phyloP scores from a whole-genome alignment of 2,888 invertebrate genomes.

The Penaeus monodon region DNA sequence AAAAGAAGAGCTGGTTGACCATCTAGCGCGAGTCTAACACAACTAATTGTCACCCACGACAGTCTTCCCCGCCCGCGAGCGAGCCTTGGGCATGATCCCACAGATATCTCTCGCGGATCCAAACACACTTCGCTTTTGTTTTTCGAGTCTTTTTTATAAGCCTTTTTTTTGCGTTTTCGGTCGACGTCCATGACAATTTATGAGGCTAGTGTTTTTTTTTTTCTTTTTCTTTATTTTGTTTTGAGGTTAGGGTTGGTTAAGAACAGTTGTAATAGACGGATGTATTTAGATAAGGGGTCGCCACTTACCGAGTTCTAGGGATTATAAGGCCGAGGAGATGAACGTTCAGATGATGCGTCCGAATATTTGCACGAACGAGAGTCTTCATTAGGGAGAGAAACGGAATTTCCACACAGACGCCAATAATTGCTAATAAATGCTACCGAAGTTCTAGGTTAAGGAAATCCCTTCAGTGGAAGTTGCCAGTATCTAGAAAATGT shows the following conservation, averaged over 20 bases:
- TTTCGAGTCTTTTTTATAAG: too few relatives aligned
- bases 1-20: constrained; percentile 1
- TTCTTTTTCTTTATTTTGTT: neutral
- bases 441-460: neutral
- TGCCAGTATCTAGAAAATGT: constrained; percentile 12
- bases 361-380: too few relatives aligned
- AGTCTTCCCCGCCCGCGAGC: neutral
- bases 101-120: constrained; percentile 11
- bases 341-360: too few relatives aligned
- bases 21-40: constrained; percentile 21
- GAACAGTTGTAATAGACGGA: neutral
- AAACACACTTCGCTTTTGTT: neutral
- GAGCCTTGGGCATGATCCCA: neutral
- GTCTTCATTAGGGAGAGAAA: neutral
- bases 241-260: neutral
- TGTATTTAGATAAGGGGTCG: too few relatives aligned
- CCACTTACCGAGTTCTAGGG: too few relatives aligned
- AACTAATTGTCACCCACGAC: constrained; percentile 20
- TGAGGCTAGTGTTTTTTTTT: neutral
- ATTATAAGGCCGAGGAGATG: too few relatives aligned
- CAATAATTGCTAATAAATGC: constrained; percentile 8
- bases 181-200: constrained; percentile 9
- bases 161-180: too few relatives aligned
- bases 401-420: neutral
- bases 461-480: neutral